Conservation (phyloP, 2,113 vertebrate genomes). For the Morone chrysops region DNA sequence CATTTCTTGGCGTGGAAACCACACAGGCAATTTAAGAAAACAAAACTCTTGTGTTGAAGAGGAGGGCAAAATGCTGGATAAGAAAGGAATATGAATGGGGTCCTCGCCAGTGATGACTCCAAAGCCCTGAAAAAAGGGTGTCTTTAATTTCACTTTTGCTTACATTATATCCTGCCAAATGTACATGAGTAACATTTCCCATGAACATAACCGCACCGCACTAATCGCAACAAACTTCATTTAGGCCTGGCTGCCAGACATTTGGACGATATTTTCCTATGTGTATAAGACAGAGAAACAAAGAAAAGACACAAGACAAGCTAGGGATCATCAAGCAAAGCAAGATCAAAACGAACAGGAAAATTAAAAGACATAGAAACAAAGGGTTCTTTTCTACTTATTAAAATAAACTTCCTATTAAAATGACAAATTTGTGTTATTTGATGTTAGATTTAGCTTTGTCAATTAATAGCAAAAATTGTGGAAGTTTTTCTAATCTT, state of each 20-base stretch:
- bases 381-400: not conserved
- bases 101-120: not conserved
- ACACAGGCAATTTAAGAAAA: not conserved
- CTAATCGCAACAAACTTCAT: no score
- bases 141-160: slow-evolving; percentile 23
- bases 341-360: not conserved
- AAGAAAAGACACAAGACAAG: not conserved
- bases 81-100: not conserved
- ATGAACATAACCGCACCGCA: not conserved
- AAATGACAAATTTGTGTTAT: not conserved
- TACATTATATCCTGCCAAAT: slow-evolving; percentile 12
- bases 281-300: not conserved
- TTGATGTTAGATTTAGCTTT: not conserved
- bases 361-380: not conserved
- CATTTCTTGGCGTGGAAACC: not conserved
- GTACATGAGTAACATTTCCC: slow-evolving; percentile 13
- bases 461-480: not conserved
- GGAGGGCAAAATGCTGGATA: not conserved
- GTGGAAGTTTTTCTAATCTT: not conserved
- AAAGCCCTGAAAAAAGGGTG: slow-evolving; percentile 13
- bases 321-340: no score
- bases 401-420: not conserved
- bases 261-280: not conserved
- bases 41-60: not conserved
- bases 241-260: not conserved